Base-by-base conservation (phyloP, 2,797 vertebrate genomes). In the Sebastes minor region DNA sequence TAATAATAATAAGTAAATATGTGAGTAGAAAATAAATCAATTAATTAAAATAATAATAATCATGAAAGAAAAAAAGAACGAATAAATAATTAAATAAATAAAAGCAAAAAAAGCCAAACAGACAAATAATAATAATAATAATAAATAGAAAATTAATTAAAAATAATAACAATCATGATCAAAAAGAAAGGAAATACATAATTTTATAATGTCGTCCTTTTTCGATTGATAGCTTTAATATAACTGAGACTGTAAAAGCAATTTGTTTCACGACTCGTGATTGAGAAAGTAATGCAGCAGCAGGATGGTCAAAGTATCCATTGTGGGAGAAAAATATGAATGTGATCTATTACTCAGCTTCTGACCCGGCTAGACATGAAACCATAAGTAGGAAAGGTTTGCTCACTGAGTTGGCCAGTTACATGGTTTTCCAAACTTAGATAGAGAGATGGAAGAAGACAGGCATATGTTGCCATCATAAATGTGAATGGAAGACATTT, bases 301-400 rank as follows among this genome's bases (percentile, higher is more conserved):
- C 67, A 20, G 16, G 30, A 18, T 3, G 66, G 23, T 59, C 49
- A 18, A 8, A 20, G 25, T 28, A 12, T 59, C 49, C n/a, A 16
- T 35, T 63, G 66, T 20, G 20, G 69, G 69, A 53, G 28, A 67
- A 18, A 90, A 56, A 59, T 28, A 61, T 56, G 49, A 74, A 59
- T 63, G 14, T 33, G 42, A 71, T 65, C 8, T 14, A 60, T 80
- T 67, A 69, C 61, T 83, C 74, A 85, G 42, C 4, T 52, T 27
- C 74, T 74, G 71, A 83, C 52, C 30, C 7, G 38, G 65, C 77
- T 20, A 80, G 83, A 83, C 69, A 11, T 10, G 11, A 84, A 84
- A 85, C 82, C 91, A 84, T 84, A 81, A 32, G 72, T 38, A 75
- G 80, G 83, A 89, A 88, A 71, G 23, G 56, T 62, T 38, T 76